Evolutionary conservation across 2,888 invertebrate genomes (phyloP).

Genomic region (Didymodactylos carnosus): DNA sequence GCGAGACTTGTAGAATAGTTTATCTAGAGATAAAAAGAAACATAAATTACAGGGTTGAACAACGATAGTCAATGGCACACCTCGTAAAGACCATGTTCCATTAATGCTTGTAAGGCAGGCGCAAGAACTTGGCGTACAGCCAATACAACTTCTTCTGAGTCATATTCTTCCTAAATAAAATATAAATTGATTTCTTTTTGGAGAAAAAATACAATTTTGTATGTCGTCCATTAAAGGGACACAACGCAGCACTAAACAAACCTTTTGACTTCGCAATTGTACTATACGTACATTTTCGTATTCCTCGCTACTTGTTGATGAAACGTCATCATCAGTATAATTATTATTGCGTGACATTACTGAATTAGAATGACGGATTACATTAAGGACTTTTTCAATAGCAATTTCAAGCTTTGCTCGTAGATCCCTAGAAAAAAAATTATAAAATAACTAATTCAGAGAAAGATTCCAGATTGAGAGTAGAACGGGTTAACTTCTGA

Average conservation of each 20-base stretch:
- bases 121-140: slow-evolving; percentile 77
- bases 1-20: slow-evolving; percentile 52
- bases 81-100: slow-evolving; percentile 71
- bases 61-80: slow-evolving; percentile 38
- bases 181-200: neutral
- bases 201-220: slow-evolving; percentile 5
- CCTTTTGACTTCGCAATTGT: slow-evolving; percentile 1
- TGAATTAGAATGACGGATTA: neutral
- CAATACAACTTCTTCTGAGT: slow-evolving; percentile 43
- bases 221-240: slow-evolving; percentile 9
- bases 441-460: neutral
- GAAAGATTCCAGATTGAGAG: too few relatives aligned
- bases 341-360: neutral
- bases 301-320: too few relatives aligned
- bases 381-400: neutral
- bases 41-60: too few relatives aligned
- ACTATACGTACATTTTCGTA: too few relatives aligned
- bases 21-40: neutral
- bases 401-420: neutral
- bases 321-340: neutral
- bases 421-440: neutral
- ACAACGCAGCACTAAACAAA: neutral
- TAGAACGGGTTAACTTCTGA: too few relatives aligned
- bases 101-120: slow-evolving; percentile 65
- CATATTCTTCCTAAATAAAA: slow-evolving; percentile 14